These are phyloP conservation scores for Cephus cinctus DNA, from an alignment of 1,140 invertebrate species.

Conservation along the genomic window DNA sequence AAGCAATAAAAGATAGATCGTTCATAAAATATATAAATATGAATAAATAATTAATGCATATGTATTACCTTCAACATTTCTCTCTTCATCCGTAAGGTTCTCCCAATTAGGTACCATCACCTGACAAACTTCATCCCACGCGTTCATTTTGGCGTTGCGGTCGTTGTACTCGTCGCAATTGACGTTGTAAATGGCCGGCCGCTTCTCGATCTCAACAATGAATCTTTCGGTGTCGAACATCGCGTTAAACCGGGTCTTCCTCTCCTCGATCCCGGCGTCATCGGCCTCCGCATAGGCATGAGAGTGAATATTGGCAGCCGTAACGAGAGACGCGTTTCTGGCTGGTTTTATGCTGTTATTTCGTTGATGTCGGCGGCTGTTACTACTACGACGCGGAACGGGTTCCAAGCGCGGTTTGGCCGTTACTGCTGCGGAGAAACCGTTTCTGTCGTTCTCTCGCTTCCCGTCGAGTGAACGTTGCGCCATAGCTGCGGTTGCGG, in stretches of 20 bases:
- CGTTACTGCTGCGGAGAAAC: constrained; percentile 35
- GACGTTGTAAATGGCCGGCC: constrained; percentile 47
- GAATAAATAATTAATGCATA: constrained; percentile 3
- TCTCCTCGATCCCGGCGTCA: not conserved
- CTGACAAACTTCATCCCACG: constrained; percentile 48
- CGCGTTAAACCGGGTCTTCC: no score
- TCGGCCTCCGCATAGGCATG: not conserved
- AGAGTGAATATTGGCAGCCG: not conserved
- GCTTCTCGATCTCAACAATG: constrained; percentile 44
- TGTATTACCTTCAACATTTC: constrained; percentile 42
- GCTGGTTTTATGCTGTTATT: no score
- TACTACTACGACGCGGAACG: no score
- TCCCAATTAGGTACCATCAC: constrained; percentile 45
- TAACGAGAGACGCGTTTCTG: constrained; percentile 1
- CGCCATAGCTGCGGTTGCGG: constrained; percentile 39
- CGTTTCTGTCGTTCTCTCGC: no score
- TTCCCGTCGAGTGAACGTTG: no score
- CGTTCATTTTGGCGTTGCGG: constrained; percentile 42
- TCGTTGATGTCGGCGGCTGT: no score
- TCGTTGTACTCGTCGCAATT: constrained; percentile 45
- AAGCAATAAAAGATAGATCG: no score
- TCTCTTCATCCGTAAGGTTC: constrained; percentile 37
- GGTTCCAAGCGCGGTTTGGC: constrained; percentile 36
- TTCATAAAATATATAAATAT: no score
- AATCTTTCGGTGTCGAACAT: constrained; percentile 50